Percentiles rank a stretch among this genome's conserved stretches.
Conservation (phyloP, 2,113 vertebrate genomes). For the Pteropus alecto region DNA sequence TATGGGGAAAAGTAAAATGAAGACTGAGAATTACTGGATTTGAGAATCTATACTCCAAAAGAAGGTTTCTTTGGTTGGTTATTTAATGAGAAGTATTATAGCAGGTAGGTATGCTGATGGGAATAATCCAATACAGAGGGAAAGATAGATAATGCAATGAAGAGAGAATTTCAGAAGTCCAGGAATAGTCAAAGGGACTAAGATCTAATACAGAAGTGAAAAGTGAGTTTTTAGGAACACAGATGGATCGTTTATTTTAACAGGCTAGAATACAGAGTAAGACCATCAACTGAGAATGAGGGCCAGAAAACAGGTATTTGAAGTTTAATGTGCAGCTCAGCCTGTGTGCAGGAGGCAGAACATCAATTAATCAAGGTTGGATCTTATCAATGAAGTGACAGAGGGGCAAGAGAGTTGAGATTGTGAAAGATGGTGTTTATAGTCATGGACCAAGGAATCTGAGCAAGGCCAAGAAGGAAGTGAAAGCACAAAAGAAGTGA, state of each 20-base stretch:
- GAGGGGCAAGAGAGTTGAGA: neutral
- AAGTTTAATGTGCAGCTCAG: neutral
- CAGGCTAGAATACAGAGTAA: neutral
- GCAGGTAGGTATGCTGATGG: neutral
- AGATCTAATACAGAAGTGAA: neutral
- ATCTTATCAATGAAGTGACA: neutral
- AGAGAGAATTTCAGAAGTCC: slow-evolving; percentile 17
- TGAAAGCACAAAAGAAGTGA: neutral
- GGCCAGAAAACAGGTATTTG: neutral
- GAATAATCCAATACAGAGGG: neutral
- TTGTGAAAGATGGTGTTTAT: neutral
- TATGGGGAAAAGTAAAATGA: neutral
- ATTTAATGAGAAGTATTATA: slow-evolving; percentile 9
- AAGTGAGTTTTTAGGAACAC: neutral
- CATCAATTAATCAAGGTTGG: neutral
- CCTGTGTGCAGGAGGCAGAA: neutral
- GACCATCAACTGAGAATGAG: neutral
- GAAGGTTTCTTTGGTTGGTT: neutral
- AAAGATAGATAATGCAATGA: neutral
- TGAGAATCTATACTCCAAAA: neutral
- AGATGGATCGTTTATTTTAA: slow-evolving; percentile 12
- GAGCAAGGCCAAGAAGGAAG: neutral
- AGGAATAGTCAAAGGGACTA: neutral
- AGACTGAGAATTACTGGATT: neutral
- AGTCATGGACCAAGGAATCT: neutral